Evolutionary conservation across 2,888 invertebrate species (phyloP).

Genomic region (Papilio demoleus): DNA sequence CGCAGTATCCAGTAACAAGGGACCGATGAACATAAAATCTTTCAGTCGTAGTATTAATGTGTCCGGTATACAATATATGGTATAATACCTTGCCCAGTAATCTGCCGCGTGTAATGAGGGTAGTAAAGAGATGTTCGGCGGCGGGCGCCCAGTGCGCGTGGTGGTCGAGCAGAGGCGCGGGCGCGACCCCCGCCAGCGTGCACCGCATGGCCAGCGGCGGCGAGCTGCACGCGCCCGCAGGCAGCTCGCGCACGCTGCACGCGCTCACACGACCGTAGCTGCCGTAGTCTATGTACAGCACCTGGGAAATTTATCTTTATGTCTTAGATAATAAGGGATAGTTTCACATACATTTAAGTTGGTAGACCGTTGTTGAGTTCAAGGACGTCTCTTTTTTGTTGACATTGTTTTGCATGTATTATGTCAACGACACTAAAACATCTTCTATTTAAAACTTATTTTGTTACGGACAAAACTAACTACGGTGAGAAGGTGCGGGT

Average conservation of each 20-base stretch:
- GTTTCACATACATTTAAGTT: not conserved
- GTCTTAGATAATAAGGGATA: conserved; percentile 43
- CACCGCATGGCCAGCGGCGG: conserved; percentile 89
- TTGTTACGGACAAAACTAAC: too few relatives aligned
- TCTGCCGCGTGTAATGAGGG: conserved; percentile 54
- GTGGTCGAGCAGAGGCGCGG: conserved; percentile 84
- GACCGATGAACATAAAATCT: too few relatives aligned
- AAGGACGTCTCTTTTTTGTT: not conserved
- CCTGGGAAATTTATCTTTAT: conserved; percentile 62
- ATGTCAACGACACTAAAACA: too few relatives aligned
- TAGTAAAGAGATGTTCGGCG: conserved; percentile 77
- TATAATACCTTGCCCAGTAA: not conserved
- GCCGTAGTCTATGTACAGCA: conserved; percentile 92
- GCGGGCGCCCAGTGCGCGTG: conserved; percentile 85
- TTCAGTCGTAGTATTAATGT: too few relatives aligned
- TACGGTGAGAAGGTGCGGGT: too few relatives aligned
- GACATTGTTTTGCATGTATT: too few relatives aligned
- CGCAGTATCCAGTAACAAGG: too few relatives aligned
- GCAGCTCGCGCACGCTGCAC: conserved; percentile 73
- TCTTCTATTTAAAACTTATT: too few relatives aligned
- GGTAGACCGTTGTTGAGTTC: not conserved
- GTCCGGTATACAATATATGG: too few relatives aligned
- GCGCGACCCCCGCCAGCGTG: conserved; percentile 86
- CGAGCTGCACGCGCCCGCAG: conserved; percentile 54
- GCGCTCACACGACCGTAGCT: conserved; percentile 76